Conservation (phyloP, 2,113 vertebrate species). For the Pachyramphus minor region DNA sequence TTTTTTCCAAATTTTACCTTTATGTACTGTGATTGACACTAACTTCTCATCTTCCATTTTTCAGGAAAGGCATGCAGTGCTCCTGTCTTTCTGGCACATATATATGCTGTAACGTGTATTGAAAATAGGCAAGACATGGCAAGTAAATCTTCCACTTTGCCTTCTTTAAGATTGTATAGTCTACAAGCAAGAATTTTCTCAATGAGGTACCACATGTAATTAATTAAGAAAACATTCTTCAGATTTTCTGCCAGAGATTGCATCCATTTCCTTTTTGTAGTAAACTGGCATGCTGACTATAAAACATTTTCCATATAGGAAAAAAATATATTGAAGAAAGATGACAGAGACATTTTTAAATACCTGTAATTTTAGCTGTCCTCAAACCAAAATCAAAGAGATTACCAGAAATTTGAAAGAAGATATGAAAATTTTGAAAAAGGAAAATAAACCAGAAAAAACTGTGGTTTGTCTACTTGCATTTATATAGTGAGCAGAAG, state of each 20-base stretch:
- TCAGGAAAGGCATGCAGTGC: neutral
- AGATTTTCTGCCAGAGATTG: neutral
- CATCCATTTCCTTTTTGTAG: neutral
- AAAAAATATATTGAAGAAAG: neutral
- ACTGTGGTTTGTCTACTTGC: neutral
- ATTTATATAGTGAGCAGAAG: neutral
- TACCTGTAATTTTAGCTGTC: neutral
- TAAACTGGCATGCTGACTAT: neutral
- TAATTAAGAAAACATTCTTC: neutral
- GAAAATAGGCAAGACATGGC: neutral
- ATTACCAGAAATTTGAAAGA: neutral
- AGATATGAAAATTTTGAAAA: neutral
- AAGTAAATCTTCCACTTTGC: neutral
- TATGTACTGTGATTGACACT: neutral
- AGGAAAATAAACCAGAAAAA: rapidly evolving
- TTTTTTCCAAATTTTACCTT: neutral
- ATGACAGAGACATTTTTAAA: neutral
- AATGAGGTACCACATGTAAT: neutral
- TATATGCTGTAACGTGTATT: neutral
- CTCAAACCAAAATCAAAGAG: neutral
- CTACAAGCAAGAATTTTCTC: neutral
- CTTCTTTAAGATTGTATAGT: neutral
- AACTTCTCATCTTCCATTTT: neutral
- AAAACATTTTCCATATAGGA: neutral
- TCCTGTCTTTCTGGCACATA: neutral